Evolutionary conservation across 2,888 invertebrate species (phyloP), one percentile per base, ranked within the genome.

Genomic region (Tinea trinotella): DNA sequence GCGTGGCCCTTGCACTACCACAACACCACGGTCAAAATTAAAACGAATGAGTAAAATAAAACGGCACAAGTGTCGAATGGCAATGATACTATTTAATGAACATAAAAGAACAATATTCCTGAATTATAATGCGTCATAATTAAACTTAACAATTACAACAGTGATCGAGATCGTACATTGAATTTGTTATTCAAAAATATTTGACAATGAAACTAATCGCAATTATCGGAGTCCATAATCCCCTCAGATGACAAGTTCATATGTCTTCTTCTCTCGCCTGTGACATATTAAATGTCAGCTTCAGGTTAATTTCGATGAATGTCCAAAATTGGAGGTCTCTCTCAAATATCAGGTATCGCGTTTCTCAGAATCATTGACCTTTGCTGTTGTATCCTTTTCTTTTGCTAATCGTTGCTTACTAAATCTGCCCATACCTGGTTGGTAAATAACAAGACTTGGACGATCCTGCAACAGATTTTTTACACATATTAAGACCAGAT

Each of bases 381-480:
- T 81, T 35, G 67, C 64, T 20, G 65, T 59, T 19, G 64, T 57
- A 40, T 81, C 85, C 58, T 87, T 87, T 50, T 83, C 85, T 61
- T 88, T 88, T 12, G 86, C 86, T 50, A 88, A 67, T 52, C 87
- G 87, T 62, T 91, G 90, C 69, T 91, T 92, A 63, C 92, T 90
- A 68, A 92, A 91, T 64, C 89, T 90, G n/a, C 93, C 90, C 93
- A 93, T 95, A 17, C 95, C 95, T 0, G 97, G 97, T 61, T 96
- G 91, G 75, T 97, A 97, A 61, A 97, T 93, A 57, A 93, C 93
- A 70, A 96, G 90, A 44, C 95, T 93, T 18, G 97, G 97, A 40
- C 96, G 92, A 80, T 96, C 96, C 92, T 93, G 63, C 7, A 66
- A 50, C 49, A 17, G 18, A 55, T 20, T n/a, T 52, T 53, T n/a